These are phyloP conservation scores for Grallaria varia DNA, from an alignment of 2,113 vertebrate species.

Conservation along the genomic window DNA sequence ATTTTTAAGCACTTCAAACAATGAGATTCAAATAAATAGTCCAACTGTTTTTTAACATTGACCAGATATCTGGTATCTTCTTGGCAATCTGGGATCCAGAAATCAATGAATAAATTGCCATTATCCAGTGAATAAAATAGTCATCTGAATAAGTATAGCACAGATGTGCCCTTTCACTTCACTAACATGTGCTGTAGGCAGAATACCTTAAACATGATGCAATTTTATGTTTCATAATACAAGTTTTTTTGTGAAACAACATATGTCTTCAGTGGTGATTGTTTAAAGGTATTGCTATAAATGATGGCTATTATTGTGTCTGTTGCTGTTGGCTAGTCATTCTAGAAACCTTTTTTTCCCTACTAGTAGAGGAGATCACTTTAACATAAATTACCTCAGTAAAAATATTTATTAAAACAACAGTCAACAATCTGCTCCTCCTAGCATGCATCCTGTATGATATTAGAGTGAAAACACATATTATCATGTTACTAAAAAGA, in stretches of 20 bases:
- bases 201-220: conserved; percentile 43
- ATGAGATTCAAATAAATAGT: background rate
- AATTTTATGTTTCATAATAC: background rate
- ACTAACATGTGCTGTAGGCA: background rate
- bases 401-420: conserved; percentile 63
- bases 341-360: background rate
- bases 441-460: background rate
- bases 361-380: background rate
- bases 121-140: conserved; percentile 20
- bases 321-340: conserved; percentile 11
- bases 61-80: conserved; percentile 18
- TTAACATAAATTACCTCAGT: conserved; percentile 39
- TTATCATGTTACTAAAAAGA: conserved; percentile 12
- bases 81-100: conserved; percentile 29
- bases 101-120: conserved; percentile 60
- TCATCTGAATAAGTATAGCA: conserved; percentile 3
- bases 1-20: background rate
- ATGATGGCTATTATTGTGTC: background rate
- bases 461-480: conserved; percentile 12
- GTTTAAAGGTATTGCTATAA: background rate
- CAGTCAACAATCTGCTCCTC: conserved; percentile 55
- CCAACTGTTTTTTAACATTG: conserved; percentile 8
- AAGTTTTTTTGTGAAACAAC: background rate
- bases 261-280: background rate
- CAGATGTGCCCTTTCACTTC: conserved; percentile 51